Evolutionary conservation across 2,113 vertebrate species (phyloP), one percentile per base, ranked within the genome.

Genomic region (Kobus ellipsiprymnus): DNA sequence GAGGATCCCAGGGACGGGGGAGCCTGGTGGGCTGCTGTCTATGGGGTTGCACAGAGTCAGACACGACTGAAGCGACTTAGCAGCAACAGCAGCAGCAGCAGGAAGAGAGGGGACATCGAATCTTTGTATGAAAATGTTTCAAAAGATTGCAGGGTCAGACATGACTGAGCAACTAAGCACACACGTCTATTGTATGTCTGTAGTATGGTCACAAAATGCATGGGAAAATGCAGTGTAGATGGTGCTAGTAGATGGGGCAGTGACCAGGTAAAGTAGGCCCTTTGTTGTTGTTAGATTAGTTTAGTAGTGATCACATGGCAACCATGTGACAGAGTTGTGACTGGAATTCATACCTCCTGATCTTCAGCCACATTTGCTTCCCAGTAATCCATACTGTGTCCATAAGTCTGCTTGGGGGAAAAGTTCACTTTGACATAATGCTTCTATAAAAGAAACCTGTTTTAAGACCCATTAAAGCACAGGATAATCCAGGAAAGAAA

Each of bases 391-490:
- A 74, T 46, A 87, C 36, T 12, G 85, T 36, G 44, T 86, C 64
- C 82, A 54, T 94, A 91, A 94, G 80, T 97, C 62, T 91, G 84
- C 94, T 10, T 91, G 30, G 52, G 55, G 57, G 71, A 67, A 91
- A 88, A 83, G 23, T 90, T 94, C 29, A 91, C 81, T 92, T 94
- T 95, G 33, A 89, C 78, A 46, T 81, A 97, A 87, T 48, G 50
- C 25, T 92, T 85, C 94, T 94, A 59, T 92, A 48, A 80, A 94
- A 94, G 10, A 25, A 74, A 90, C 2, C n/a, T 82, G 10, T 81
- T 94, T 90, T 60, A 96, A 93, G 77, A 67, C 7, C 95, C 74
- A 95, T 71, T 90, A 96, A 92, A 87, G 33, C 25, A 83, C n/a
- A 86, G 88, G 60, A 54, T 60, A 95, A 94, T 86, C 67, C 82